Conservation (phyloP, 2,113 vertebrate genomes). For the Lycaon pictus region DNA sequence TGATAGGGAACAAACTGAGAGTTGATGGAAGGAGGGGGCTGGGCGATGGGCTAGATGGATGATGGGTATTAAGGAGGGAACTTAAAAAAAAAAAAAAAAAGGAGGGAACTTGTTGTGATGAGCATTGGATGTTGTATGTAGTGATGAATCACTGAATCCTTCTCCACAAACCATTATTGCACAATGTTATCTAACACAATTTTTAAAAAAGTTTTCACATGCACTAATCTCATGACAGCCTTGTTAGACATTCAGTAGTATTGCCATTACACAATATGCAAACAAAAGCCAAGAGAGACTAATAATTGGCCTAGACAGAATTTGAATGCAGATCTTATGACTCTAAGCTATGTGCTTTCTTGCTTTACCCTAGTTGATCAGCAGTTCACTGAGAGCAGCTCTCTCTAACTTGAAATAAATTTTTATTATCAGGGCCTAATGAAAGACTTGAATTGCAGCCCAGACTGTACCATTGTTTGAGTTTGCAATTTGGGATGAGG, state of each 20-base stretch:
- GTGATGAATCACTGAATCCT: neutral
- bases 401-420: slow-evolving; percentile 28
- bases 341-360: neutral
- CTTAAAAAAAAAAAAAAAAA: neutral
- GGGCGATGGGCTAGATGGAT: neutral
- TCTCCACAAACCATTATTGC: neutral
- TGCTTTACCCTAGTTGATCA: neutral
- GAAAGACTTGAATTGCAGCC: slow-evolving; percentile 5
- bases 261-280: neutral
- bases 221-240: neutral
- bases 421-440: slow-evolving; percentile 16
- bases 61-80: neutral
- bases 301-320: neutral
- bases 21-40: neutral
- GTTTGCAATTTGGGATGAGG: neutral
- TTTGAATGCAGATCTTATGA: slow-evolving; percentile 3
- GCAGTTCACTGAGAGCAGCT: neutral
- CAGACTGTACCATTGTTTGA: neutral
- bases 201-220: neutral
- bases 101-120: neutral
- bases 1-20: neutral
- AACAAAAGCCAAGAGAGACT: neutral
- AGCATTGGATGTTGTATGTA: neutral
- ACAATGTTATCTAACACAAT: neutral
- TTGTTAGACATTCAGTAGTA: neutral